These are phyloP conservation scores for Cotesia typhae DNA, from an alignment of 1,140 invertebrate genomes.

Conservation along the genomic window DNA sequence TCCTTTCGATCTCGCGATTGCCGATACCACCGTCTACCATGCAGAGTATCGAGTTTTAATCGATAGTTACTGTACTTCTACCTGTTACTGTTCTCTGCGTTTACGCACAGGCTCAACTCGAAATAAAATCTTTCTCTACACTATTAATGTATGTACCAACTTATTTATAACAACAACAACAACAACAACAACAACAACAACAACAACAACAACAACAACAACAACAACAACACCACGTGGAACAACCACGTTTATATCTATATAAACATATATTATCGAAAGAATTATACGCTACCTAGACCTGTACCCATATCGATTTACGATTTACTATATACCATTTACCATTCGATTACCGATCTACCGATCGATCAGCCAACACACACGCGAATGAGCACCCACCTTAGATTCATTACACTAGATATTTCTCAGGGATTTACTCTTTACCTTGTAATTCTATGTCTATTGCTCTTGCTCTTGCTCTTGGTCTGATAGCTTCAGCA, in stretches of 20 bases:
- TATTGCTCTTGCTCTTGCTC: not conserved
- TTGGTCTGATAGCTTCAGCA: not conserved
- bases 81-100: not conserved
- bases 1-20: conserved; percentile 25
- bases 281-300: not conserved
- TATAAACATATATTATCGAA: not conserved
- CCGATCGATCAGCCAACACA: conserved; percentile 16
- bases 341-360: not conserved
- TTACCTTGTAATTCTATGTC: not conserved
- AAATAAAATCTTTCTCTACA: not conserved
- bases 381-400: not conserved
- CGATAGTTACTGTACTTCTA: not conserved
- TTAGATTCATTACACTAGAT: conserved; percentile 13
- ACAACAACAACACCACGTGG: no score
- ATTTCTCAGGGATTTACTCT: not conserved
- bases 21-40: no score
- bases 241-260: not conserved
- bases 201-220: no score
- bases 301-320: not conserved
- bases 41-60: conserved; percentile 22
- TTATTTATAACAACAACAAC: not conserved
- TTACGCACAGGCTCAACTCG: not conserved
- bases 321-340: not conserved
- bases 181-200: no score
- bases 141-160: not conserved